phyloP scores from a whole-genome alignment of 2,797 vertebrate genomes.

The Lerista edwardsae region DNA sequence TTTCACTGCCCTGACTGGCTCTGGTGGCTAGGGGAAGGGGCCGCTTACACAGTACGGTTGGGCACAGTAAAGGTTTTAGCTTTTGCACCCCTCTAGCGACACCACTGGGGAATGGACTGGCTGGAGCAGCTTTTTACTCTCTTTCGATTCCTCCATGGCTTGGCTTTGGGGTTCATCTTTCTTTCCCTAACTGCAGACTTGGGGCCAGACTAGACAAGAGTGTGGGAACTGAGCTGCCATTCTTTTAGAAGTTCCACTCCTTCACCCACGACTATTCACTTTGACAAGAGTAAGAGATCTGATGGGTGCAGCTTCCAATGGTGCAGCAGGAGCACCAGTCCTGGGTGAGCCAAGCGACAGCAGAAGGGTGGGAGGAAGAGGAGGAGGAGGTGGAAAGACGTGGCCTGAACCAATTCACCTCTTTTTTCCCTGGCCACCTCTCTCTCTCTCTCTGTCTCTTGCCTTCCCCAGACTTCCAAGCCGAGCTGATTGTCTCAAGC shows the following conservation, averaged over 20 bases:
- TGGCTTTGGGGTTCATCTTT: neutral
- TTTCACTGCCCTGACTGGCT: too few species aligned
- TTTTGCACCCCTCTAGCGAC: too few species aligned
- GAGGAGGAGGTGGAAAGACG: neutral
- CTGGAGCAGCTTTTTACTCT: neutral
- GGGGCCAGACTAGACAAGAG: neutral
- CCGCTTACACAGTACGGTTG: too few species aligned
- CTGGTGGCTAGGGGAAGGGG: too few species aligned
- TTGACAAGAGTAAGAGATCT: too few species aligned
- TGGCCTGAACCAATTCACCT: neutral
- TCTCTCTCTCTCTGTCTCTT: neutral
- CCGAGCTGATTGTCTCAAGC: neutral
- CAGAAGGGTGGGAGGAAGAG: neutral
- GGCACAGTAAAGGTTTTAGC: too few species aligned
- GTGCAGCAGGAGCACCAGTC: neutral
- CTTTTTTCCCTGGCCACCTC: too few species aligned
- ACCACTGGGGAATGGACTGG: too few species aligned
- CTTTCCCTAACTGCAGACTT: neutral
- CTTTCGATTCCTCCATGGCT: neutral
- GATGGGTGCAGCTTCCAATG: neutral
- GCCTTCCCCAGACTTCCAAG: neutral
- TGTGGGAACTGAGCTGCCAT: too few species aligned
- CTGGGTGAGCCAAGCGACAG: neutral
- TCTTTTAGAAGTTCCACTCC: too few species aligned
- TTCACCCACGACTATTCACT: too few species aligned